Conservation (phyloP, 2,113 vertebrate species). For the Suricata suricatta region DNA sequence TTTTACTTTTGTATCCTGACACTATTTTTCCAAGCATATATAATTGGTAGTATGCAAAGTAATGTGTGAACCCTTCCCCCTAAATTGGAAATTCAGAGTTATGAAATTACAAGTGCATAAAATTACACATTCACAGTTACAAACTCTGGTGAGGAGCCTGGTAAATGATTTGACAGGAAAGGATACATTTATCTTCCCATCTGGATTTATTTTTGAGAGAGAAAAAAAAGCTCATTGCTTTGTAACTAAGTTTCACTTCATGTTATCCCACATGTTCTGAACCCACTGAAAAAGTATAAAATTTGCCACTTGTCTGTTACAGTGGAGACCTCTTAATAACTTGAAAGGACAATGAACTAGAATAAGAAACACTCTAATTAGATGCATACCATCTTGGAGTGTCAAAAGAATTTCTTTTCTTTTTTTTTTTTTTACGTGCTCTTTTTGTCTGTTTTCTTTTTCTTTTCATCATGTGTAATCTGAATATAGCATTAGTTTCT, state of each 20-base stretch:
- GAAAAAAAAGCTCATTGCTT: not conserved
- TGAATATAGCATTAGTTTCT: conserved; percentile 60
- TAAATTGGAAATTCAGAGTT: conserved; percentile 21
- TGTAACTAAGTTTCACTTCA: not conserved
- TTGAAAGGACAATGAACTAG: not conserved
- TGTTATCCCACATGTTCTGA: not conserved
- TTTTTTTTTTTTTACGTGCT: conserved; percentile 7
- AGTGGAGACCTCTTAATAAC: not conserved
- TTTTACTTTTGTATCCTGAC: conserved; percentile 10
- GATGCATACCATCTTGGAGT: not conserved
- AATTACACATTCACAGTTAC: not conserved
- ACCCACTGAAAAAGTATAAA: not conserved
- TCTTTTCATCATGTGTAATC: conserved; percentile 72
- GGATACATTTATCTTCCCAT: not conserved
- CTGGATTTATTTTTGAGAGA: not conserved
- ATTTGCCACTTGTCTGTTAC: not conserved
- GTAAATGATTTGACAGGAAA: not conserved
- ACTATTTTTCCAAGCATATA: not conserved
- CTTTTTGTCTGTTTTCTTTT: conserved; percentile 44
- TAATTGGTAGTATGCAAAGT: not conserved
- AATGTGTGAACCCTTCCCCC: not conserved
- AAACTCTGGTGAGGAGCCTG: not conserved
- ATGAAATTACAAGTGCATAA: not conserved
- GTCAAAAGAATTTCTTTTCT: not conserved
- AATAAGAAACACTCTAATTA: not conserved